phyloP scores from a whole-genome alignment of 1,140 invertebrate species.

The Babylonia areolata region DNA sequence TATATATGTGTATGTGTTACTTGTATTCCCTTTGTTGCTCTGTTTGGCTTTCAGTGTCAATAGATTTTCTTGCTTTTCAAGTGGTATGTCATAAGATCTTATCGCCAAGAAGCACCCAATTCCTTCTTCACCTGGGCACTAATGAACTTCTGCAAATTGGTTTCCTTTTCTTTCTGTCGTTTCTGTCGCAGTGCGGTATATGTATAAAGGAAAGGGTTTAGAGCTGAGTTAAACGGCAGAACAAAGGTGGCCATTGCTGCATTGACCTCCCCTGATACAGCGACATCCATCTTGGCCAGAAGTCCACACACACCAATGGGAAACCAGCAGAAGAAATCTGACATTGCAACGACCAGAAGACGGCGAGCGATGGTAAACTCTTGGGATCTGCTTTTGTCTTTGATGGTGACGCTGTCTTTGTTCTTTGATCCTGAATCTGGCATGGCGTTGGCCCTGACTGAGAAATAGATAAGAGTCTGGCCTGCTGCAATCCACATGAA shows the following conservation, averaged over 20 bases:
- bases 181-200: background rate
- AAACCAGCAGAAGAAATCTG: constrained; percentile 45
- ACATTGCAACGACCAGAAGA: constrained; percentile 22
- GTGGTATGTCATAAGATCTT: too few species aligned
- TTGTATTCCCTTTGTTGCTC: too few species aligned
- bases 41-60: too few species aligned
- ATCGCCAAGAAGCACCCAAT: background rate
- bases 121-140: background rate
- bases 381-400: background rate
- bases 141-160: background rate
- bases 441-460: constrained; percentile 7
- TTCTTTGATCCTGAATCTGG: too few species aligned
- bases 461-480: constrained; percentile 46
- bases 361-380: constrained; percentile 30
- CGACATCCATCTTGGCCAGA: background rate
- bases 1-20: too few species aligned
- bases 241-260: background rate
- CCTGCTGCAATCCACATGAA: constrained; percentile 37
- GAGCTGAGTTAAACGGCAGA: background rate
- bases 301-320: constrained; percentile 35
- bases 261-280: constrained; percentile 10
- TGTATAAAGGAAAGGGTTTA: constrained; percentile 3
- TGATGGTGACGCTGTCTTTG: background rate
- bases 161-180: background rate
- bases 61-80: too few species aligned